Percentiles rank a stretch among this genome's conserved stretches.
Evolutionary conservation across 2,113 vertebrate genomes (phyloP).

Genomic region (Mystacornis crossleyi): DNA sequence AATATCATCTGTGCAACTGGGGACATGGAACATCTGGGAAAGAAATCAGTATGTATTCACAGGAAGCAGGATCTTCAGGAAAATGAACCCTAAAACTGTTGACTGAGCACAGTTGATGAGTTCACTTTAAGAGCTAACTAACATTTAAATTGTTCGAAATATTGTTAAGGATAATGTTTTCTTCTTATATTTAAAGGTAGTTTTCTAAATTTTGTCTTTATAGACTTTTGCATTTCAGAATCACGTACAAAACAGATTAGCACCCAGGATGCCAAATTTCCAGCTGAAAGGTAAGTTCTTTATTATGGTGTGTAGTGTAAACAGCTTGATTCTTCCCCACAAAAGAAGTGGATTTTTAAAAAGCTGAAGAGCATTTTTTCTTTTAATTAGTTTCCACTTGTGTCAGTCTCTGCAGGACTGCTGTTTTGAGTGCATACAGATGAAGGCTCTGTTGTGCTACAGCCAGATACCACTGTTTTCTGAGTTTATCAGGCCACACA

Average conservation of each 20-base stretch:
- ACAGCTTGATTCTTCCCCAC: neutral
- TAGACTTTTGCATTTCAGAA: neutral
- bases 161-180: neutral
- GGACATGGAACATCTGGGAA: neutral
- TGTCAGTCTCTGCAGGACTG: neutral
- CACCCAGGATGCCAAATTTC: neutral
- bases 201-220: neutral
- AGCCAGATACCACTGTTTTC: accelerated
- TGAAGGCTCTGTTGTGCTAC: neutral
- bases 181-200: neutral
- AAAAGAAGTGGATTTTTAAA: neutral
- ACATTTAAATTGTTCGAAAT: neutral
- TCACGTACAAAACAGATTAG: neutral
- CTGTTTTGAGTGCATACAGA: neutral
- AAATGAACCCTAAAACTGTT: neutral
- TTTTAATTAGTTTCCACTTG: neutral
- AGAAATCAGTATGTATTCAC: neutral
- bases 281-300: neutral
- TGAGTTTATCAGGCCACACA: neutral
- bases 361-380: neutral
- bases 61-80: neutral
- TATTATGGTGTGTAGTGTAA: neutral
- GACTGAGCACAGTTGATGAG: neutral
- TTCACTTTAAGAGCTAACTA: neutral
- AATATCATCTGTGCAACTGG: neutral